These are phyloP conservation scores for Aphelinus certus DNA, from an alignment of 1,140 invertebrate genomes.

Conservation along the genomic window DNA sequence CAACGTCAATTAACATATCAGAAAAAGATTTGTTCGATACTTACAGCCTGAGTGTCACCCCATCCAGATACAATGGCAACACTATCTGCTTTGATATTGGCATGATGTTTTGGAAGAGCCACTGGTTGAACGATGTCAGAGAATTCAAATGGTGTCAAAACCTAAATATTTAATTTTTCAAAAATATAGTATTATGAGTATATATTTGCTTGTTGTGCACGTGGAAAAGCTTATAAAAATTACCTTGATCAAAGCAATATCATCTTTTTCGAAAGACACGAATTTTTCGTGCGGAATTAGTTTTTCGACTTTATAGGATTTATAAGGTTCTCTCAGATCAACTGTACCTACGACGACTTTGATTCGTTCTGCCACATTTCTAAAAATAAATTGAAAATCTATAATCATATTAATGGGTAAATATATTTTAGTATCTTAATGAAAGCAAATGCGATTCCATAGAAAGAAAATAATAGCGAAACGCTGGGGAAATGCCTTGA, in stretches of 20 bases:
- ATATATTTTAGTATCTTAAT: too few relatives aligned
- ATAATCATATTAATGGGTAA: too few relatives aligned
- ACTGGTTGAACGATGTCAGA: background rate
- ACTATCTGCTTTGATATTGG: background rate
- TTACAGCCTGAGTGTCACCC: constrained; percentile 12
- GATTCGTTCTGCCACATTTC: background rate
- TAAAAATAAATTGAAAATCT: too few relatives aligned
- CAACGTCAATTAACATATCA: too few relatives aligned
- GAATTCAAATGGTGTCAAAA: background rate
- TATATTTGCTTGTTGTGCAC: too few relatives aligned
- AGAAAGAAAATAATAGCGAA: too few relatives aligned
- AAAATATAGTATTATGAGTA: too few relatives aligned
- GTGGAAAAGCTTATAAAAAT: background rate
- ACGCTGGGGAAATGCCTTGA: too few relatives aligned
- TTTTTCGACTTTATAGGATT: background rate
- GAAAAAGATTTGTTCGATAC: background rate
- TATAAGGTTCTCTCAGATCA: background rate
- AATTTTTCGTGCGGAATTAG: constrained; percentile 1
- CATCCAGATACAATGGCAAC: constrained; percentile 12
- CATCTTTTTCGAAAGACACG: background rate
- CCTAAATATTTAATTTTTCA: background rate
- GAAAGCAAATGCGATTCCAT: too few relatives aligned
- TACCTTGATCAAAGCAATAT: constrained; percentile 12
- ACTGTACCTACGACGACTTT: background rate
- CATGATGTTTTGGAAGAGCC: background rate